A percentile compares a stretch with the other conserved stretches of the same genome.
Conservation (phyloP, 2,113 vertebrate species). For the Rhinoderma darwinii region DNA sequence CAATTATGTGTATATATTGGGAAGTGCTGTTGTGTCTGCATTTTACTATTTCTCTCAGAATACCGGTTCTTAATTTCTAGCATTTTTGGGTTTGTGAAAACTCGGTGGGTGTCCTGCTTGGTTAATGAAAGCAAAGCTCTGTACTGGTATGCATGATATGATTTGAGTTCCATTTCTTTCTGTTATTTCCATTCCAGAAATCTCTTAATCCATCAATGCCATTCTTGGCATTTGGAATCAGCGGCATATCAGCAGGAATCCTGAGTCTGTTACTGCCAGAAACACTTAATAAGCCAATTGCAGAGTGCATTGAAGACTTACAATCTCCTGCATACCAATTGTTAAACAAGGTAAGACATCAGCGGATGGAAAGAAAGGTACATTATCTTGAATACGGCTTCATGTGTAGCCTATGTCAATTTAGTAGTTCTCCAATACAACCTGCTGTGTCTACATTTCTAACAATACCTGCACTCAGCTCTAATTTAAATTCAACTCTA, state of each 20-base stretch:
- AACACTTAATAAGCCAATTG: slow-evolving; percentile 78
- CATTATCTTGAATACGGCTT: slow-evolving; percentile 31
- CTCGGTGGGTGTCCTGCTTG: slow-evolving; percentile 34
- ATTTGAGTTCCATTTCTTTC: slow-evolving; percentile 55
- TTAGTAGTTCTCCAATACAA: slow-evolving; percentile 4
- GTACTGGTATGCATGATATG: slow-evolving; percentile 50
- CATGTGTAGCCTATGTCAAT: slow-evolving; percentile 20
- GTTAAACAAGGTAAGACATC: slow-evolving; percentile 55
- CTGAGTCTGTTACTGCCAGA: slow-evolving; percentile 84
- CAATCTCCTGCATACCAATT: slow-evolving; percentile 64
- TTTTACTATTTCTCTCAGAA: slow-evolving; percentile 3
- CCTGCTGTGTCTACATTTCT: slow-evolving; percentile 40
- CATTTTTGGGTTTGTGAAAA: slow-evolving; percentile 24
- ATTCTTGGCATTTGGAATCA: slow-evolving; percentile 83
- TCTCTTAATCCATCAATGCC: slow-evolving; percentile 78
- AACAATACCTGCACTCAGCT: background rate
- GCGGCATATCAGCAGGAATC: slow-evolving; percentile 78
- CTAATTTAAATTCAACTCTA: background rate
- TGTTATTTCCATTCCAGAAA: slow-evolving; percentile 69
- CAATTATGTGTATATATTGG: slow-evolving; percentile 8
- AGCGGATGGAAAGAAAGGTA: slow-evolving; percentile 37
- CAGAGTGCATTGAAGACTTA: slow-evolving; percentile 80
- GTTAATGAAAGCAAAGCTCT: slow-evolving; percentile 46
- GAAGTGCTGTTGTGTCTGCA: slow-evolving; percentile 4
- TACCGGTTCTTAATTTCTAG: slow-evolving; percentile 6